Percentiles rank a stretch among this genome's conserved stretches.
Evolutionary conservation across 2,113 vertebrate genomes (phyloP).

Genomic region (Hemibagrus wyckioides): DNA sequence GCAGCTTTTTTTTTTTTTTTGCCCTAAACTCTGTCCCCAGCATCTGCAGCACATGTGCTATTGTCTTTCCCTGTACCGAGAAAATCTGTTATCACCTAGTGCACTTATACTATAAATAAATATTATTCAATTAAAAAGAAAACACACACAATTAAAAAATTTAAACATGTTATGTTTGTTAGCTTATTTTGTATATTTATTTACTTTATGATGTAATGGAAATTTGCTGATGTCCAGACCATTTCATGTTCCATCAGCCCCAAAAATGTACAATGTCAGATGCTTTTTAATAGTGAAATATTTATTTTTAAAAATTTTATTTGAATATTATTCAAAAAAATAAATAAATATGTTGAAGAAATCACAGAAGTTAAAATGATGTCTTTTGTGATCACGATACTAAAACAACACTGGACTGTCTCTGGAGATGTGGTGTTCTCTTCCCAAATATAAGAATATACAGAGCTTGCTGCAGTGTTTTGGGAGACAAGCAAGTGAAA

Average conservation of each 20-base stretch:
- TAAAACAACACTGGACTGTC: neutral
- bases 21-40: constrained; percentile 53
- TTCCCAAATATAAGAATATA: neutral
- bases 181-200: neutral
- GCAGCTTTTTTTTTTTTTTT: neutral
- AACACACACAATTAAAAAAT: neutral
- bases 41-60: neutral
- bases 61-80: neutral
- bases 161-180: neutral
- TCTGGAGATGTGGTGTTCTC: neutral
- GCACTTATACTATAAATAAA: neutral
- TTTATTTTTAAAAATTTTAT: too few species aligned
- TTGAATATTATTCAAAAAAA: too few species aligned
- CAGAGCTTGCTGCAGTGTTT: neutral
- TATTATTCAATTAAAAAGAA: neutral
- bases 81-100: too few species aligned
- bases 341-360: neutral
- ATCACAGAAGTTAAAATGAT: neutral
- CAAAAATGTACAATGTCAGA: neutral
- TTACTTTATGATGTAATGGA: neutral
- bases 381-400: neutral
- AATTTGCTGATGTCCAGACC: neutral
- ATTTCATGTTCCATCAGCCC: neutral
- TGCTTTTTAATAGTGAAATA: neutral
- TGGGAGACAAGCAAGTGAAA: neutral